Percentiles rank a stretch among this genome's conserved stretches.
Evolutionary conservation across 37 sponge, comb jelly and placozoan genomes (phyloP).

Genomic region (Theonella swinhoei): DNA sequence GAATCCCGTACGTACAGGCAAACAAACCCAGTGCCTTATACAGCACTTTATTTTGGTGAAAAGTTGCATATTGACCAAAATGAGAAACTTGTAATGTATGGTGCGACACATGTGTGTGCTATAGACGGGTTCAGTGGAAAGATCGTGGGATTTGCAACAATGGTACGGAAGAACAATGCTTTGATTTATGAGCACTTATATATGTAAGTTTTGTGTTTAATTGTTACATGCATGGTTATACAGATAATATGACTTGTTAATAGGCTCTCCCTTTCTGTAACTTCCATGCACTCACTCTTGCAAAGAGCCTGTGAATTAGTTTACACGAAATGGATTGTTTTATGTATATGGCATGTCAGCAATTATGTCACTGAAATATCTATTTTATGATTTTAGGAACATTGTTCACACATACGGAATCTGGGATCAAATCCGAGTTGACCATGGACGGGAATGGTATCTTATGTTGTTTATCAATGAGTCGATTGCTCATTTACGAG

Average conservation of each 20-base stretch:
- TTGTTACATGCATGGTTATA: neutral
- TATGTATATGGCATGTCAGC: no score
- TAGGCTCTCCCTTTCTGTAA: no score
- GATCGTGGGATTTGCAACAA: no score
- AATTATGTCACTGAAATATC: no score
- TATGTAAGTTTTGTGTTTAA: conserved; percentile 5
- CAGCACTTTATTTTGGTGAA: conserved; percentile 63
- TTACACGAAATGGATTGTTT: no score
- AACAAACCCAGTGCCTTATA: conserved; percentile 60
- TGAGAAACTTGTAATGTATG: no score
- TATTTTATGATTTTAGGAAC: conserved; percentile 17
- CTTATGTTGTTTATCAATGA: conserved; percentile 65
- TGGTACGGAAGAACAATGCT: conserved; percentile 65
- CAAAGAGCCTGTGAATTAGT: no score
- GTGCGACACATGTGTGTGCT: no score
- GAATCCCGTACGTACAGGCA: neutral
- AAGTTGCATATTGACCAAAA: conserved; percentile 78
- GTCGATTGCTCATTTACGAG: conserved; percentile 30
- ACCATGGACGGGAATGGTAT: conserved; percentile 67
- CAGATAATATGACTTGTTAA: neutral
- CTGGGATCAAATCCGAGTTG: conserved; percentile 70
- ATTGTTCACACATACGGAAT: conserved; percentile 64
- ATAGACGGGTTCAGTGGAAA: no score
- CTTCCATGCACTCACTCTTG: no score
- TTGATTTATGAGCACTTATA: conserved; percentile 48